Conservation (phyloP, 2,113 vertebrate species). For the Bos indicus region DNA sequence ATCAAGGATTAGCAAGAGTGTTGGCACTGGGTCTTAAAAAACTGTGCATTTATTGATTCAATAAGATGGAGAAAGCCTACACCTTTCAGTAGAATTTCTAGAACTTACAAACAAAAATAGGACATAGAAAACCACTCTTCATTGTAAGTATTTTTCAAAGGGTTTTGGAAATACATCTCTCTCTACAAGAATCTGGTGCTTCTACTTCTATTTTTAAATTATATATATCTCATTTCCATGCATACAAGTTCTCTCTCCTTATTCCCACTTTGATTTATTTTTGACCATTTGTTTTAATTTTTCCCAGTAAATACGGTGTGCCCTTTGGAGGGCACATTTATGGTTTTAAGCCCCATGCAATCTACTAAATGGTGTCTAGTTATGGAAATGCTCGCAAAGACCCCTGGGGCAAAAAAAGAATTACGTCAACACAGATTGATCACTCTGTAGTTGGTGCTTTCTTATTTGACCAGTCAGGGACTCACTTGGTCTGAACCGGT, state of each 20-base stretch:
- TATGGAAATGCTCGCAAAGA: constrained; percentile 31
- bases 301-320: background rate
- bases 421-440: constrained; percentile 52
- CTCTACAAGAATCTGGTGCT: background rate
- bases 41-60: background rate
- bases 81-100: background rate
- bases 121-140: background rate
- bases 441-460: background rate
- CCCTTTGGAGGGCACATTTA: constrained; percentile 13
- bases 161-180: background rate
- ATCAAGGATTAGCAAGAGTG: background rate
- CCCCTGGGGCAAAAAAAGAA: background rate
- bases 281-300: background rate
- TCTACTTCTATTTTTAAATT: background rate
- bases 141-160: background rate
- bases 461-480: constrained; percentile 7
- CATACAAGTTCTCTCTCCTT: background rate
- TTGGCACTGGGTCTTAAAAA: background rate
- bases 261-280: background rate
- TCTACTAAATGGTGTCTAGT: constrained; percentile 48
- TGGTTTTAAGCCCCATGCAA: constrained; percentile 41
- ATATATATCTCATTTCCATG: background rate
- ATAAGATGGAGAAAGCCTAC: background rate
- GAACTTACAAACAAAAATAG: background rate
- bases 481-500: background rate